Percentiles rank a stretch among this genome's conserved stretches.
Evolutionary conservation across 2,113 vertebrate species (phyloP).

Genomic region (Anhinga anhinga): DNA sequence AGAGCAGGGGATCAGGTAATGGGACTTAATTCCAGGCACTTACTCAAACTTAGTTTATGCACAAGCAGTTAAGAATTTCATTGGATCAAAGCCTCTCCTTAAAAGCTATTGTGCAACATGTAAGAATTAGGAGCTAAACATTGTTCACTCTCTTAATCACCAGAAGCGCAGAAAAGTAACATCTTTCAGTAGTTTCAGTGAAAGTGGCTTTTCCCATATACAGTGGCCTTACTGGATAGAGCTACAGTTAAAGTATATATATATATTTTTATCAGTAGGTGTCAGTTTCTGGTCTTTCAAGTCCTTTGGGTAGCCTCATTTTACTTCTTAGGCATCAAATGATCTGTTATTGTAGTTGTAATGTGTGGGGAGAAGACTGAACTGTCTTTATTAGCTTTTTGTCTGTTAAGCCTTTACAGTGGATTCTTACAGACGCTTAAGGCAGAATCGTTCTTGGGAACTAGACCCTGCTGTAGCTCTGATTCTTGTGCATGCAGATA

Average conservation of each 20-base stretch:
- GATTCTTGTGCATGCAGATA: background rate
- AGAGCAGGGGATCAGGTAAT: slow-evolving; percentile 81
- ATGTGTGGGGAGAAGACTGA: background rate
- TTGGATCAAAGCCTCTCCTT: background rate
- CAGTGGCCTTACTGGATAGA: background rate
- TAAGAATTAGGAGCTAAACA: background rate
- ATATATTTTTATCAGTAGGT: background rate
- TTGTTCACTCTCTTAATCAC: background rate
- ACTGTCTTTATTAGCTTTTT: background rate
- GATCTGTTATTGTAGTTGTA: background rate
- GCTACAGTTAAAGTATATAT: background rate
- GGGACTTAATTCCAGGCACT: background rate
- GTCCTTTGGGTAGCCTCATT: background rate
- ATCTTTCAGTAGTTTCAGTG: background rate
- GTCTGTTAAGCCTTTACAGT: background rate
- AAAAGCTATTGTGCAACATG: background rate
- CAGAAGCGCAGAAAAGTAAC: background rate
- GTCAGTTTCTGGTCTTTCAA: background rate
- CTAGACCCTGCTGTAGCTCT: background rate
- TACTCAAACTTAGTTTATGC: background rate
- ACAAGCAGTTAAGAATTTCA: background rate
- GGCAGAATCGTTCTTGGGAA: background rate
- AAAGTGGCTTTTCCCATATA: background rate
- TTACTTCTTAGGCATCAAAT: background rate
- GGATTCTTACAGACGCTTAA: background rate